Conservation (phyloP, 1,140 invertebrate genomes). For the Tetramorium alpestre region DNA sequence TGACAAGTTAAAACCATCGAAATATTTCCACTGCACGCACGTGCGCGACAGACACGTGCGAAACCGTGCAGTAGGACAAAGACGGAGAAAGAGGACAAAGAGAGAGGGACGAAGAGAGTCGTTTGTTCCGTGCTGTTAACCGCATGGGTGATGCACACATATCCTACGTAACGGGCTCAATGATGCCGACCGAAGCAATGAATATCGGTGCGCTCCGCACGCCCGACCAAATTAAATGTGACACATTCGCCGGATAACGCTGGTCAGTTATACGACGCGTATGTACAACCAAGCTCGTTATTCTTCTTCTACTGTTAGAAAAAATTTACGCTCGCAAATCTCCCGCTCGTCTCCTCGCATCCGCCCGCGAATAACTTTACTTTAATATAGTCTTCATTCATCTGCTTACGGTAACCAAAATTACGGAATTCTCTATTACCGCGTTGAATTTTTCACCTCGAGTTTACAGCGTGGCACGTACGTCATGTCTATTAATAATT, state of each 20-base stretch:
- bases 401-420: not conserved
- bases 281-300: slow-evolving; percentile 20
- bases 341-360: too few species aligned
- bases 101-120: not conserved
- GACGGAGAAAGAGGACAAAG: not conserved
- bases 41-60: not conserved
- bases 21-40: slow-evolving; percentile 29
- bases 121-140: slow-evolving; percentile 70
- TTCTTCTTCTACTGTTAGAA: not conserved
- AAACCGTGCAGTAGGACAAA: not conserved
- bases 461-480: not conserved
- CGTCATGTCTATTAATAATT: not conserved
- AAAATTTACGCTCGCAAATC: slow-evolving; percentile 12
- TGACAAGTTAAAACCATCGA: slow-evolving; percentile 41
- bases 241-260: slow-evolving; percentile 50
- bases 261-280: slow-evolving; percentile 40
- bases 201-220: slow-evolving; percentile 50
- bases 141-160: slow-evolving; percentile 45
- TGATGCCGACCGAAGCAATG: slow-evolving; percentile 64
- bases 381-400: not conserved
- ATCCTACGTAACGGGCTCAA: slow-evolving; percentile 58
- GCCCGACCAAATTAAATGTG: slow-evolving; percentile 67
- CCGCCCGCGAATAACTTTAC: too few species aligned
- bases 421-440: not conserved
- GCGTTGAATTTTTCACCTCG: not conserved